These are phyloP conservation scores for Tenthredo notha DNA, from an alignment of 2,888 invertebrate species.

Conservation along the genomic window DNA sequence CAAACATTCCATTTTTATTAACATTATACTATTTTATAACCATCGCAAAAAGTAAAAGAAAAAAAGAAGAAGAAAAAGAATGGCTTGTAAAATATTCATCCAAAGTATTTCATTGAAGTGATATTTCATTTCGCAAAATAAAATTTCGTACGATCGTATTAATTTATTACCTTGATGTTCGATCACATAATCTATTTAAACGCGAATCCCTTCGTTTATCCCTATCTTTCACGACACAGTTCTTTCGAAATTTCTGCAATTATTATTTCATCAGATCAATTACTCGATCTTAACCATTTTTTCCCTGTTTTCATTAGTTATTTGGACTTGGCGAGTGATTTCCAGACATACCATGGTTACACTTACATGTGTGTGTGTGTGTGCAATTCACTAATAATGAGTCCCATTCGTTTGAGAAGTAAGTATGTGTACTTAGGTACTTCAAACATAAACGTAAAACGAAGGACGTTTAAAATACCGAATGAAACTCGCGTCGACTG, in stretches of 20 bases:
- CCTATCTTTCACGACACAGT: not conserved
- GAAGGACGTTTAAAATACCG: conserved; percentile 3
- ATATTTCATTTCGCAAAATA: not conserved
- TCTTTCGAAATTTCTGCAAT: not conserved
- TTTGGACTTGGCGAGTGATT: not conserved
- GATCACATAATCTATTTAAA: too few species aligned
- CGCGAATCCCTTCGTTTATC: not conserved
- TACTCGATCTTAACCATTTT: not conserved
- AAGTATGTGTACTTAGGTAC: not conserved
- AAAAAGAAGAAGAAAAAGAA: not conserved
- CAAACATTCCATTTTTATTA: not conserved
- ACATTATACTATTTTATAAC: not conserved
- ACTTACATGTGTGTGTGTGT: not conserved
- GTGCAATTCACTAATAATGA: not conserved
- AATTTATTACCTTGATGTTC: not conserved
- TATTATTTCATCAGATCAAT: not conserved
- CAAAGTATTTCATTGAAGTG: not conserved
- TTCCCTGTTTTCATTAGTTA: not conserved
- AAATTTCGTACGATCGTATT: not conserved
- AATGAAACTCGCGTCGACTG: not conserved
- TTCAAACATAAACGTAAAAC: not conserved
- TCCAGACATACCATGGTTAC: not conserved
- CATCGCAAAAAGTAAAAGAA: not conserved
- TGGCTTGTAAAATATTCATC: not conserved
- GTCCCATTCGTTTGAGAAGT: not conserved